Conservation (phyloP, 2,113 vertebrate species). For the Austrofundulus limnaeus region DNA sequence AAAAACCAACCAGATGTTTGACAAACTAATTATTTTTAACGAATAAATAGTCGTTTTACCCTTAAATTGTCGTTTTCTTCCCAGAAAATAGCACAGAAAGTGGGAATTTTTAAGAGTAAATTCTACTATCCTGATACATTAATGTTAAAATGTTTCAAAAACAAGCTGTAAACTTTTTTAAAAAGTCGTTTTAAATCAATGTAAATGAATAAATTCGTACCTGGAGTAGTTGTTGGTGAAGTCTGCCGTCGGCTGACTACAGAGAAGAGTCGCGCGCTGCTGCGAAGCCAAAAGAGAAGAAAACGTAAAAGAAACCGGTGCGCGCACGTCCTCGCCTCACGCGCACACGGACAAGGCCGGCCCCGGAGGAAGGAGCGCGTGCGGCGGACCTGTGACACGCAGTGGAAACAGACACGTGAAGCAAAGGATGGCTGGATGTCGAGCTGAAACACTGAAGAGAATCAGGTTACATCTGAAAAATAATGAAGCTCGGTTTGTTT, state of each 20-base stretch:
- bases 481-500: too few relatives aligned
- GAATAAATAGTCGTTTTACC: too few relatives aligned
- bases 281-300: not conserved
- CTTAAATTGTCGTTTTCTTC: too few relatives aligned
- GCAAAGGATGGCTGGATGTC: too few relatives aligned
- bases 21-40: not conserved
- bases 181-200: too few relatives aligned
- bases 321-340: slow-evolving; percentile 9
- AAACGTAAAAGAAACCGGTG: not conserved
- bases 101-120: too few relatives aligned
- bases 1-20: not conserved
- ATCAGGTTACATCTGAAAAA: too few relatives aligned
- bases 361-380: slow-evolving; percentile 25
- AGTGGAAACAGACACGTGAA: not conserved
- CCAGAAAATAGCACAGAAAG: too few relatives aligned
- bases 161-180: not conserved
- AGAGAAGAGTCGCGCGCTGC: slow-evolving; percentile 29
- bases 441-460: too few relatives aligned
- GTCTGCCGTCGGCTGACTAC: slow-evolving; percentile 5
- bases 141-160: not conserved
- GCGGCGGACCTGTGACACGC: not conserved
- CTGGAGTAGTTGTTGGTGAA: slow-evolving; percentile 11
- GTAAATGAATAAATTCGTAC: slow-evolving; percentile 24
- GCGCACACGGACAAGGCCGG: slow-evolving; percentile 32
- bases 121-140: too few relatives aligned